phyloP scores from a whole-genome alignment of 2,888 invertebrate genomes.

The Aspidiotus destructor region DNA sequence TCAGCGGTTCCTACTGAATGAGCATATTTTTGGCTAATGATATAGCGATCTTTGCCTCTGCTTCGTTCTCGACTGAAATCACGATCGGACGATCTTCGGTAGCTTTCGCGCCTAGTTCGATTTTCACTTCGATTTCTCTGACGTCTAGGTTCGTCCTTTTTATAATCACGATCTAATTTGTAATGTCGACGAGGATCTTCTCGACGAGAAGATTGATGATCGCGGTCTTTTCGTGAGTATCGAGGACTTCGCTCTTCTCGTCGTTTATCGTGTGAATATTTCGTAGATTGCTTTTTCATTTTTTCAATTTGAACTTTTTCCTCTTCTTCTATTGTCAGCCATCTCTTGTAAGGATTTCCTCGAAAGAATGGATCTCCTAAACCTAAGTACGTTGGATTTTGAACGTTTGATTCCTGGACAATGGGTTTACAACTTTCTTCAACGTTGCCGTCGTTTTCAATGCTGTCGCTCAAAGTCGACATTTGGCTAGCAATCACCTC shows the following conservation, averaged over 20 bases:
- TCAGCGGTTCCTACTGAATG: no score
- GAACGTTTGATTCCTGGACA: slow-evolving; percentile 6
- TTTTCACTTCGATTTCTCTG: no score
- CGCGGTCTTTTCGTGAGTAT: no score
- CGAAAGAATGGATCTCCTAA: slow-evolving; percentile 31
- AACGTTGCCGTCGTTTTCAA: slow-evolving; percentile 33
- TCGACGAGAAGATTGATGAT: background rate
- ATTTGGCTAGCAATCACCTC: slow-evolving; percentile 46
- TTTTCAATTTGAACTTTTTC: slow-evolving; percentile 12
- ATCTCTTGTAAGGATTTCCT: slow-evolving; percentile 35
- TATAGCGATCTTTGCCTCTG: no score
- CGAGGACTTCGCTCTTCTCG: no score
- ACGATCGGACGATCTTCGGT: no score
- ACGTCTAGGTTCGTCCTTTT: no score
- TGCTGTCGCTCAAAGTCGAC: slow-evolving; percentile 34
- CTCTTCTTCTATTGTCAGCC: slow-evolving; percentile 33
- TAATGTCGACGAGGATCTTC: background rate
- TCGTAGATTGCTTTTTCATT: no score
- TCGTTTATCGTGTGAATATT: no score
- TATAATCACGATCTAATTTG: background rate
- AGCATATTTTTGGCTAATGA: no score
- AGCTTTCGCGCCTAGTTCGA: no score
- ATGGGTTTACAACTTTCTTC: background rate
- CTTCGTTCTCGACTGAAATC: no score
- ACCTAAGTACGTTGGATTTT: slow-evolving; percentile 23